phyloP scores from a whole-genome alignment of 2,888 invertebrate genomes.

The Drosophila anceps region DNA sequence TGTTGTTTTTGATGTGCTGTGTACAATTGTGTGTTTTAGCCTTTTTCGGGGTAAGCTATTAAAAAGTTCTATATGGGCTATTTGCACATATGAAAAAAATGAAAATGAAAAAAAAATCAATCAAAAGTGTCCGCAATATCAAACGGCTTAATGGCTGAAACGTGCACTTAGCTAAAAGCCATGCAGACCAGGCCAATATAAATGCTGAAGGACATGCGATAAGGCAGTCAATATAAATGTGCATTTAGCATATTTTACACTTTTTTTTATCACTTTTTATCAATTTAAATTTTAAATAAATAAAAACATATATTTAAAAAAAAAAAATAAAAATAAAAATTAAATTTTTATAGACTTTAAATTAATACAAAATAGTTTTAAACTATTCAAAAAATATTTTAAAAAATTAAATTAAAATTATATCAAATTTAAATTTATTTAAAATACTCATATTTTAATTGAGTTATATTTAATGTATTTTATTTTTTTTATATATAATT shows the following conservation, averaged over 20 bases:
- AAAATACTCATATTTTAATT: too few relatives aligned
- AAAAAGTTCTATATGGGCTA: background rate
- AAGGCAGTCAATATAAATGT: background rate
- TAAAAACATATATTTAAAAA: too few relatives aligned
- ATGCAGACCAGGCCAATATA: background rate
- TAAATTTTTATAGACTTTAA: background rate
- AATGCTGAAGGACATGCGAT: background rate
- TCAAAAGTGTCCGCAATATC: slow-evolving; percentile 38
- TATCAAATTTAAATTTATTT: too few relatives aligned
- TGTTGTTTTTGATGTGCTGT: background rate
- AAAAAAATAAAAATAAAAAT: background rate
- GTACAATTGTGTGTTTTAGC: background rate
- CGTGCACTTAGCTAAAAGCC: slow-evolving; percentile 41
- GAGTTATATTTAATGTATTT: too few relatives aligned
- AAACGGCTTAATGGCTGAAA: slow-evolving; percentile 57
- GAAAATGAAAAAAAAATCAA: slow-evolving; percentile 43
- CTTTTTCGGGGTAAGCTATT: background rate
- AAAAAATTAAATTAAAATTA: too few relatives aligned
- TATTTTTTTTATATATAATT: too few relatives aligned
- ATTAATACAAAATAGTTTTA: background rate
- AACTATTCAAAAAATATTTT: too few relatives aligned
- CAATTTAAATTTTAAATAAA: background rate
- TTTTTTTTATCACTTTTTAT: background rate
- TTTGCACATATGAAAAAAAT: background rate
- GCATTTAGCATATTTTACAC: background rate